Evolutionary conservation across 2,797 vertebrate genomes (phyloP).

Genomic region (Gila robusta): DNA sequence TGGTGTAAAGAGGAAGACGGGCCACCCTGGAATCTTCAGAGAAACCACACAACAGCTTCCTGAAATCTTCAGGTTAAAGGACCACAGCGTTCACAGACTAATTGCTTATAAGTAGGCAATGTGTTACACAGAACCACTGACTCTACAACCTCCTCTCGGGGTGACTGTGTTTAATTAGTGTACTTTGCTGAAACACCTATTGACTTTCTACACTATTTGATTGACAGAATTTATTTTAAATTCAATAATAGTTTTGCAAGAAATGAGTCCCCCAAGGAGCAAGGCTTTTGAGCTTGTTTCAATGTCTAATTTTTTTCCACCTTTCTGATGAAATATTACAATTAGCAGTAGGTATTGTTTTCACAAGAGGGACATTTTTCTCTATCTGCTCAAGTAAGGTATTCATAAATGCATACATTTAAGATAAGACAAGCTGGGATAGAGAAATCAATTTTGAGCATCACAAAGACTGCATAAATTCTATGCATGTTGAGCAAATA

Average conservation of each 20-base stretch:
- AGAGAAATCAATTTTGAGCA: not conserved
- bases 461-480: not conserved
- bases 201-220: not conserved
- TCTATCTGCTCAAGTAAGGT: not conserved
- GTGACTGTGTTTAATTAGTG: slow-evolving; percentile 19
- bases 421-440: not conserved
- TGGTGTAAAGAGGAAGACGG: slow-evolving; percentile 28
- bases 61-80: slow-evolving; percentile 25
- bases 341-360: not conserved
- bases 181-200: not conserved
- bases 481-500: not conserved
- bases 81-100: slow-evolving; percentile 49
- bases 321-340: not conserved
- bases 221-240: not conserved
- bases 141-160: slow-evolving; percentile 18
- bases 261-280: not conserved
- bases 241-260: not conserved
- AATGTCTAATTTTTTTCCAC: not conserved
- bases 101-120: slow-evolving; percentile 51
- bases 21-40: slow-evolving; percentile 60
- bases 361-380: not conserved
- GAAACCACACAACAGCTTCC: slow-evolving; percentile 56
- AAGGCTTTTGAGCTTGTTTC: not conserved
- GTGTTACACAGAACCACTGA: slow-evolving; percentile 47
- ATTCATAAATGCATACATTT: not conserved